phyloP scores from a whole-genome alignment of 2,888 invertebrate genomes.

The Athrips mouffetella region DNA sequence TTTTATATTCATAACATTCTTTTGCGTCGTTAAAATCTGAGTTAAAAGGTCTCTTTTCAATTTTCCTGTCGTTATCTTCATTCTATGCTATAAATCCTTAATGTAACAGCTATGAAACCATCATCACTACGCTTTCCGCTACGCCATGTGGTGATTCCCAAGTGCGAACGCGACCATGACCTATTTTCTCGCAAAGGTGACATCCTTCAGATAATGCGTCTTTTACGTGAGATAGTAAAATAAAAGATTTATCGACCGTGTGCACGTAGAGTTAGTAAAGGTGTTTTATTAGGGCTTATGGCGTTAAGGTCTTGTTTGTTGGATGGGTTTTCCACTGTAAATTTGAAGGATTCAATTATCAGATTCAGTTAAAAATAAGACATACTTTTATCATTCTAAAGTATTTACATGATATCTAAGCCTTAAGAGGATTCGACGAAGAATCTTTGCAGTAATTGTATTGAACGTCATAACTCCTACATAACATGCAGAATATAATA shows the following conservation, averaged over 20 bases:
- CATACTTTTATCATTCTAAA: too few species aligned
- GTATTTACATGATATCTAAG: too few species aligned
- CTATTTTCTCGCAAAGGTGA: conserved; percentile 42
- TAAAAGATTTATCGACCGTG: conserved; percentile 34
- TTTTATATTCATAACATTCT: neutral
- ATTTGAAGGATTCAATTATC: neutral
- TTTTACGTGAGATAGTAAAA: conserved; percentile 45
- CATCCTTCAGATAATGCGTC: conserved; percentile 38
- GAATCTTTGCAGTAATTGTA: too few species aligned
- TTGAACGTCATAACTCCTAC: too few species aligned
- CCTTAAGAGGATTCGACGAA: too few species aligned
- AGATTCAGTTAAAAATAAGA: too few species aligned
- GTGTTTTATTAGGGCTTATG: conserved; percentile 26
- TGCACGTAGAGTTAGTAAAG: conserved; percentile 30
- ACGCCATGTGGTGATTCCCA: conserved; percentile 8
- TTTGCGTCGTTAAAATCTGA: neutral
- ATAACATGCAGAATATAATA: too few species aligned
- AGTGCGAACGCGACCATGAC: conserved; percentile 54
- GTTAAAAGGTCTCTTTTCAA: too few species aligned
- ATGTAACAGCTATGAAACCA: conserved; percentile 13
- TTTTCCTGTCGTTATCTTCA: neutral
- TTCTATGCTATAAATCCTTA: neutral
- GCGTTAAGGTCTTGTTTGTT: conserved; percentile 4
- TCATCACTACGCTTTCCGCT: conserved; percentile 12
- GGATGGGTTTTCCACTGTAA: neutral